Evolutionary conservation across 2,888 invertebrate genomes (phyloP).

Genomic region (Dicyrtomina minuta): DNA sequence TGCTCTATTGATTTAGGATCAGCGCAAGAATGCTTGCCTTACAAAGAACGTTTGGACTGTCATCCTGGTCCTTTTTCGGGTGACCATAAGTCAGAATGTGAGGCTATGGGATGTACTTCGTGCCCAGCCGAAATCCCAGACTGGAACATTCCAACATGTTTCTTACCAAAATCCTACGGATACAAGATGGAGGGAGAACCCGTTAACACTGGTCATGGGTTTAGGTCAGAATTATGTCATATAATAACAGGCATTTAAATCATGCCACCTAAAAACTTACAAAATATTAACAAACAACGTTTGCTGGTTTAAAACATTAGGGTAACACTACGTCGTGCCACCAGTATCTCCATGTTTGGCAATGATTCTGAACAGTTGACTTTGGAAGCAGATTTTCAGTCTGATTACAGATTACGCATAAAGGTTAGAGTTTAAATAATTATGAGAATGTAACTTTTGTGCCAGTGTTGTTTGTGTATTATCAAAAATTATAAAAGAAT

Average conservation of each 20-base stretch:
- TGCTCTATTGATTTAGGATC: background rate
- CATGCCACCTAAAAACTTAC: no score
- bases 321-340: constrained; percentile 17
- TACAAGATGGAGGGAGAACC: constrained; percentile 44
- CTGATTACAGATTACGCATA: constrained; percentile 43
- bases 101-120: constrained; percentile 72
- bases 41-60: constrained; percentile 61
- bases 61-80: constrained; percentile 62
- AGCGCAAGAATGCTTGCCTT: constrained; percentile 20
- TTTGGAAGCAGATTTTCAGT: constrained; percentile 42
- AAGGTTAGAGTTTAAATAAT: constrained; percentile 33
- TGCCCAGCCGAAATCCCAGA: constrained; percentile 11
- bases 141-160: constrained; percentile 24
- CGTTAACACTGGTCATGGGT: constrained; percentile 37
- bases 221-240: constrained; percentile 30
- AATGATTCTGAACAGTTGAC: constrained; percentile 37
- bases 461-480: no score
- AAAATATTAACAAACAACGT: no score
- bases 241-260: no score
- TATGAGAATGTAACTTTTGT: background rate
- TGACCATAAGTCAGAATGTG: constrained; percentile 62
- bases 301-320: no score
- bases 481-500: no score
- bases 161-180: constrained; percentile 30
- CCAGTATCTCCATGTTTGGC: constrained; percentile 15